phyloP scores from a whole-genome alignment of 35 echinoderm and acorn worm genomes.

The Hemicentrotus pulcherrimus region DNA sequence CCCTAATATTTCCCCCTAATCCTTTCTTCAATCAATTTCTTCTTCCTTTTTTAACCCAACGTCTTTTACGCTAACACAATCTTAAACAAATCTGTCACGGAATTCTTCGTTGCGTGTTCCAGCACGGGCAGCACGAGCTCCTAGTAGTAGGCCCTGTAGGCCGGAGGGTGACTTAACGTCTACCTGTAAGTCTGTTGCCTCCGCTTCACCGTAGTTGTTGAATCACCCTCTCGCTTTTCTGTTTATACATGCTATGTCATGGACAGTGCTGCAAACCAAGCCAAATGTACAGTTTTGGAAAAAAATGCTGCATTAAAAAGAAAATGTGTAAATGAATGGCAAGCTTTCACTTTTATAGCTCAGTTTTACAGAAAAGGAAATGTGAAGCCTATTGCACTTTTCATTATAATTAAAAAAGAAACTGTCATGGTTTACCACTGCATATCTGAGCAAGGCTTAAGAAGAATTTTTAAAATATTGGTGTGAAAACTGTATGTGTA shows the following conservation, averaged over 20 bases:
- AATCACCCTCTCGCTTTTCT: neutral
- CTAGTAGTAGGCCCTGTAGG: neutral
- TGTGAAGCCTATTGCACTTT: too few species aligned
- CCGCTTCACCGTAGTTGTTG: neutral
- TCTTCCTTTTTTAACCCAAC: neutral
- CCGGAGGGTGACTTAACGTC: conserved; percentile 40
- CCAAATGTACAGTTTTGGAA: neutral
- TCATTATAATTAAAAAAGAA: too few species aligned
- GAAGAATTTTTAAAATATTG: too few species aligned
- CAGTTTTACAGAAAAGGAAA: too few species aligned
- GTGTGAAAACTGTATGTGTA: too few species aligned
- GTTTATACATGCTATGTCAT: neutral
- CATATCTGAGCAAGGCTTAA: too few species aligned
- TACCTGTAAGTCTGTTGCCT: conserved; percentile 57
- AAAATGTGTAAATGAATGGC: too few species aligned
- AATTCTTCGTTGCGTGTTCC: neutral
- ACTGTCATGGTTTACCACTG: too few species aligned
- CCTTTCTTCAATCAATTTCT: neutral
- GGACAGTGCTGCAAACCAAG: neutral
- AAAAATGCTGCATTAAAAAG: neutral
- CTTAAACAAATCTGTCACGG: conserved; percentile 22
- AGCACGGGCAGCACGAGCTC: neutral
- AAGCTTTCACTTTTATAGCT: too few species aligned
- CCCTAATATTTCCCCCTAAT: neutral
- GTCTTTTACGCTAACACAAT: conserved; percentile 6